These are phyloP conservation scores for Phyllotreta striolata DNA, from an alignment of 2,888 invertebrate genomes.

Conservation along the genomic window DNA sequence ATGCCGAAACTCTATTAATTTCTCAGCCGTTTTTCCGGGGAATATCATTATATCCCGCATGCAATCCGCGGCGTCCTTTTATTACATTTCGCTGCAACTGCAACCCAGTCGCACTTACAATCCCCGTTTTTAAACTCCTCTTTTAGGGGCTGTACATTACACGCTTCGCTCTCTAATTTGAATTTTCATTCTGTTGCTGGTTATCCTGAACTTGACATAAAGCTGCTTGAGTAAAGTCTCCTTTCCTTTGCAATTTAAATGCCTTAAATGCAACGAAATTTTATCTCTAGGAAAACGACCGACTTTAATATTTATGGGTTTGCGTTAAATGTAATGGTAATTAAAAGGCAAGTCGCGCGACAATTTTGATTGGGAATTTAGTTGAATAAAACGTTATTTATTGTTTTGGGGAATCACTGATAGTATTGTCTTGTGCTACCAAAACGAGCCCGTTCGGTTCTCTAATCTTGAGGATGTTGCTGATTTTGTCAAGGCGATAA, in stretches of 20 bases:
- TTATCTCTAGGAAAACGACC: constrained; percentile 4
- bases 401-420: too few relatives aligned
- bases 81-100: constrained; percentile 1
- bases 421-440: too few relatives aligned
- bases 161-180: constrained; percentile 21
- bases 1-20: too few relatives aligned
- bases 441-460: too few relatives aligned
- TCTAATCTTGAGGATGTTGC: too few relatives aligned
- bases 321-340: too few relatives aligned
- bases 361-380: too few relatives aligned
- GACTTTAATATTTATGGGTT: neutral
- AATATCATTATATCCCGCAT: neutral
- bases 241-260: constrained; percentile 26
- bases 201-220: constrained; percentile 22
- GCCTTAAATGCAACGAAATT: constrained; percentile 13
- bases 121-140: constrained; percentile 11
- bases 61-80: constrained; percentile 8
- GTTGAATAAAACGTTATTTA: too few relatives aligned
- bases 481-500: too few relatives aligned
- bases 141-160: constrained; percentile 19
- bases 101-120: constrained; percentile 3
- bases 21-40: too few relatives aligned
- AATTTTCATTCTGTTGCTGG: constrained; percentile 28
- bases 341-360: too few relatives aligned
- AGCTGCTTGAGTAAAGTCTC: constrained; percentile 23